Conservation (phyloP, 2,888 invertebrate species). For the Steromphala cineraria region DNA sequence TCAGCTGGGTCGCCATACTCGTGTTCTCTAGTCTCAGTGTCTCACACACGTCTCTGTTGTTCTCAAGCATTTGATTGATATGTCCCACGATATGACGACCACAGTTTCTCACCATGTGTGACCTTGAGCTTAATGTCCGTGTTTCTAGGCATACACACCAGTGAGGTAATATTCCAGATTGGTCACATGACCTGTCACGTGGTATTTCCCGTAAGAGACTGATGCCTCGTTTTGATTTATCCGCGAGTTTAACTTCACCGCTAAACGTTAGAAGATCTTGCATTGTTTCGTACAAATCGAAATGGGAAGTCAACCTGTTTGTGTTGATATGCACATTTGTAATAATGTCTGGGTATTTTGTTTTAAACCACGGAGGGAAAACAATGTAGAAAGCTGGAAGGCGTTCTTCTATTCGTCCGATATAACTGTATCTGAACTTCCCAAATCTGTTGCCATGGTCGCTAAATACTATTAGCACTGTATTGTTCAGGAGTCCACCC, state of each 20-base stretch:
- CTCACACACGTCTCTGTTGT: background rate
- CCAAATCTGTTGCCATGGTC: conserved; percentile 93
- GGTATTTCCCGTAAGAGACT: conserved; percentile 87
- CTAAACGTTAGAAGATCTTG: conserved; percentile 78
- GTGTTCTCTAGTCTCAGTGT: conserved; percentile 32
- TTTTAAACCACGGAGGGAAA: conserved; percentile 84
- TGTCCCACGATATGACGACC: background rate
- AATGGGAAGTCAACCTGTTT: conserved; percentile 84
- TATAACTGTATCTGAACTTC: conserved; percentile 89
- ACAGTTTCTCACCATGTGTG: background rate
- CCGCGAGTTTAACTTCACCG: background rate
- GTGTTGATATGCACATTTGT: conserved; percentile 82
- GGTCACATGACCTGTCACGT: conserved; percentile 83
- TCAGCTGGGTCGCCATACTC: conserved; percentile 76
- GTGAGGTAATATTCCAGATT: conserved; percentile 86
- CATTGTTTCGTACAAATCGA: conserved; percentile 88
- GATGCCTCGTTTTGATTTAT: conserved; percentile 28
- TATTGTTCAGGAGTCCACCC: conserved; percentile 45
- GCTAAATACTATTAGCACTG: conserved; percentile 79
- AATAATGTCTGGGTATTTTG: conserved; percentile 80
- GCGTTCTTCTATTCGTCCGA: conserved; percentile 86
- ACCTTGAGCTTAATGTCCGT: background rate
- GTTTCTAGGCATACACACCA: conserved; percentile 25
- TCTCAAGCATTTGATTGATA: background rate
- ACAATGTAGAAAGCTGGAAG: conserved; percentile 86